Conservation (phyloP, 2,113 vertebrate species). For the Piprites chloris region DNA sequence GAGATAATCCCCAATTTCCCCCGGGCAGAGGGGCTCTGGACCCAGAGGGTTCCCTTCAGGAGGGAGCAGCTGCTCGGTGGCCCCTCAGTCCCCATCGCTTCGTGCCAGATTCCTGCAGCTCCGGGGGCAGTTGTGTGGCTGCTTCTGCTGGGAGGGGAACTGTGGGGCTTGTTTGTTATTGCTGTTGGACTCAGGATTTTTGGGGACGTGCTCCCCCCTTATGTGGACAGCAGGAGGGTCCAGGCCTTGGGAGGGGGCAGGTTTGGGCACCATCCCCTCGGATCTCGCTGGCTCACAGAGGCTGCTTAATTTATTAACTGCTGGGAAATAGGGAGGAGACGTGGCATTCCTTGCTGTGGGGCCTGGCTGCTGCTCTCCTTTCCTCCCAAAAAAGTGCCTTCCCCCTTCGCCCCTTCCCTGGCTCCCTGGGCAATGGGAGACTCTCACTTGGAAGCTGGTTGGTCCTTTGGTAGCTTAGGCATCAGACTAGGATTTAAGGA, state of each 20-base stretch:
- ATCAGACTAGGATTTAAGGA: not conserved
- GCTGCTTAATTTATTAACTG: constrained; percentile 65
- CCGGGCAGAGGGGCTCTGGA: not conserved
- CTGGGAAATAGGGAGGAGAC: not conserved
- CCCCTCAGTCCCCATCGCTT: not conserved
- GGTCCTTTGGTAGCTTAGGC: not conserved
- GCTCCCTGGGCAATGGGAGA: not conserved
- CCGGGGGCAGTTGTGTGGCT: not conserved
- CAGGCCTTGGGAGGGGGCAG: not conserved
- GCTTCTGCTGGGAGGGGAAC: constrained; percentile 3
- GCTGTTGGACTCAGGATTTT: not conserved
- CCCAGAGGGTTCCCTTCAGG: not conserved
- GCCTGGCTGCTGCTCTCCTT: not conserved
- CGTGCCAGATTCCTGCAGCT: not conserved
- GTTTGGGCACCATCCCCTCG: not conserved
- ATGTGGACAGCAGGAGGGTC: not conserved
- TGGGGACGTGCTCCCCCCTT: accelerated
- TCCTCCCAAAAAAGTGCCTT: constrained; percentile 34
- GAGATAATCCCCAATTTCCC: not conserved
- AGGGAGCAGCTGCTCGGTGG: not conserved
- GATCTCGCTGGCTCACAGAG: not conserved
- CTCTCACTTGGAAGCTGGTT: not conserved
- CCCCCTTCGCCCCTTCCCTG: not conserved
- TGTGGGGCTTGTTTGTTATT: not conserved
- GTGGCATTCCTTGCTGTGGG: not conserved